Evolutionary conservation across 2,797 vertebrate species (phyloP).

Genomic region (Sciaenops ocellatus): DNA sequence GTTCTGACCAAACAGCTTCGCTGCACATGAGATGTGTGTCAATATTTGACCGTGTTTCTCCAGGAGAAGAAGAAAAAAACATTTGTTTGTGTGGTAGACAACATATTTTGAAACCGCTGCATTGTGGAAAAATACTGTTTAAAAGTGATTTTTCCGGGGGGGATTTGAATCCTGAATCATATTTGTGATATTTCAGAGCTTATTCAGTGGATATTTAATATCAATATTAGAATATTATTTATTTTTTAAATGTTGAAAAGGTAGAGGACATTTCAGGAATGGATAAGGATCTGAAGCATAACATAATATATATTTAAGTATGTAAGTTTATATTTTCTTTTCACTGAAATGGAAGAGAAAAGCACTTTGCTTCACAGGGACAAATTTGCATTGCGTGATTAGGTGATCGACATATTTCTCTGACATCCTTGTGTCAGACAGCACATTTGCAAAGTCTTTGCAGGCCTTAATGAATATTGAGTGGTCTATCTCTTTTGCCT

Average conservation of each 20-base stretch:
- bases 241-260: too few relatives aligned
- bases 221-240: not conserved
- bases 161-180: slow-evolving; percentile 8
- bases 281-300: not conserved
- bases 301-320: not conserved
- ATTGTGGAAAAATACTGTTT: slow-evolving; percentile 2
- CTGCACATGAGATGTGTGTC: slow-evolving; percentile 6
- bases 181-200: slow-evolving; percentile 4
- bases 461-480: slow-evolving; percentile 87
- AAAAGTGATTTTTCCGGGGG: not conserved
- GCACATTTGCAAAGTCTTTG: slow-evolving; percentile 83
- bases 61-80: not conserved
- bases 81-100: slow-evolving; percentile 1
- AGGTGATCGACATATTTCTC: slow-evolving; percentile 77
- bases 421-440: slow-evolving; percentile 74
- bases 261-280: not conserved
- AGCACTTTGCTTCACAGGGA: slow-evolving; percentile 39
- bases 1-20: slow-evolving; percentile 20
- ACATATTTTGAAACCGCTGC: not conserved
- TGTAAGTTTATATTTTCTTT: not conserved
- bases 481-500: slow-evolving; percentile 83
- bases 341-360: not conserved
- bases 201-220: not conserved
- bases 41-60: slow-evolving; percentile 20
- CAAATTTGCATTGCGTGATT: slow-evolving; percentile 73